phyloP scores from a whole-genome alignment of 1,140 invertebrate species.

The Formica selysi region DNA sequence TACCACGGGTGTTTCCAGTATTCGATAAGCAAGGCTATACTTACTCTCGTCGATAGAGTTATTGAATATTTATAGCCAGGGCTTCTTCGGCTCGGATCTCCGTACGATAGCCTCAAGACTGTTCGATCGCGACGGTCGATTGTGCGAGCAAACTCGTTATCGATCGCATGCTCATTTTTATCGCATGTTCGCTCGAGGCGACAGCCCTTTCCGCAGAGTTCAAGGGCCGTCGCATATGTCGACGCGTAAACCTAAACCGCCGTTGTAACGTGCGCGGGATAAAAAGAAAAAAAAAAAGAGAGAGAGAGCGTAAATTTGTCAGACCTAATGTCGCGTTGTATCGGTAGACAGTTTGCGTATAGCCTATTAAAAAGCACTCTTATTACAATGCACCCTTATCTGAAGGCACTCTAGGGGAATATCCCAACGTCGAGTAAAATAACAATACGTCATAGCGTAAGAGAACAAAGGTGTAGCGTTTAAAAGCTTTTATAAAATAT shows the following conservation, averaged over 20 bases:
- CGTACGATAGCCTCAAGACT: neutral
- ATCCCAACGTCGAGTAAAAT: neutral
- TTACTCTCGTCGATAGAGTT: conserved; percentile 37
- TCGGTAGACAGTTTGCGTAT: conserved; percentile 2
- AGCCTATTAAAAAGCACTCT: neutral
- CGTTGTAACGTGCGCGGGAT: neutral
- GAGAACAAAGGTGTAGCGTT: neutral
- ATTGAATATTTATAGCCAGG: conserved; percentile 51
- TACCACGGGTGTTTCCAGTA: conserved; percentile 42
- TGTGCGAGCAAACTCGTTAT: neutral
- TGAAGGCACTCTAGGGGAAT: neutral
- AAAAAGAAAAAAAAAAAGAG: neutral
- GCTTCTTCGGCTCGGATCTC: neutral
- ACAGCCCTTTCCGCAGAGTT: conserved; percentile 26
- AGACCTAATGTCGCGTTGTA: neutral
- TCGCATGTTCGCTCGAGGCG: neutral
- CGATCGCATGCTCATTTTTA: conserved; percentile 8
- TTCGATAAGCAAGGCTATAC: conserved; percentile 47
- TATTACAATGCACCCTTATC: neutral
- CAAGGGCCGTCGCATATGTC: conserved; percentile 31
- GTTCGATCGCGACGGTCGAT: conserved; percentile 32
- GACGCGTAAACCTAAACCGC: conserved; percentile 2
- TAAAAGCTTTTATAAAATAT: neutral
- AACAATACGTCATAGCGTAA: neutral
- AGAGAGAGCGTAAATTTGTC: neutral